Percentiles rank a stretch among this genome's conserved stretches.
Conservation (phyloP, 1,140 invertebrate species). For the Drosophila murphyi region DNA sequence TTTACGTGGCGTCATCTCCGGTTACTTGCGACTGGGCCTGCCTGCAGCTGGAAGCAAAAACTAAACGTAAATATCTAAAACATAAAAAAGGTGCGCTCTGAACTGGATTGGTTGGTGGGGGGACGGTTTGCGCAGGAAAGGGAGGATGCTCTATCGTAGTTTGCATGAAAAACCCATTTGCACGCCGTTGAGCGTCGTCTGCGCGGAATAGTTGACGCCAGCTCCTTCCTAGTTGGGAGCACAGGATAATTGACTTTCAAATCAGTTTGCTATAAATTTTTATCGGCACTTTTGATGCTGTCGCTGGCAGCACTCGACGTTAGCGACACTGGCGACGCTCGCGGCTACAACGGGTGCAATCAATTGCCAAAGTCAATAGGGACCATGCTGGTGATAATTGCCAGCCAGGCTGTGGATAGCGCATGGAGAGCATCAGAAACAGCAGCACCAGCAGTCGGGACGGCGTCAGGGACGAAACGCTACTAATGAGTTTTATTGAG, state of each 20-base stretch:
- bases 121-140: neutral
- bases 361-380: conserved; percentile 81
- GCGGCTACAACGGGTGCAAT: conserved; percentile 74
- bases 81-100: conserved; percentile 64
- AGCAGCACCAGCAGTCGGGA: conserved; percentile 9
- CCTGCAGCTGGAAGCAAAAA: conserved; percentile 36
- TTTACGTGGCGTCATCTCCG: conserved; percentile 31
- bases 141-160: conserved; percentile 37
- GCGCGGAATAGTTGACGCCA: conserved; percentile 64
- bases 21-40: conserved; percentile 19
- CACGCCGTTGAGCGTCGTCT: conserved; percentile 66
- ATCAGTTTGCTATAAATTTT: conserved; percentile 84
- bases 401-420: conserved; percentile 36
- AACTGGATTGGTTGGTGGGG: neutral
- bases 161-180: conserved; percentile 82
- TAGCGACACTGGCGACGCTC: conserved; percentile 24
- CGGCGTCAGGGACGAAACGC: conserved; percentile 64
- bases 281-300: conserved; percentile 81
- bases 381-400: conserved; percentile 75
- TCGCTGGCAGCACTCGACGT: conserved; percentile 58
- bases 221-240: conserved; percentile 32
- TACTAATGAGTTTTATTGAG: conserved; percentile 83
- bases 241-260: conserved; percentile 84
- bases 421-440: conserved; percentile 5
- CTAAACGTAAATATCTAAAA: conserved; percentile 34